Base-by-base conservation (phyloP, 2,113 vertebrate species). In the Boulengeromyrus knoepffleri region DNA sequence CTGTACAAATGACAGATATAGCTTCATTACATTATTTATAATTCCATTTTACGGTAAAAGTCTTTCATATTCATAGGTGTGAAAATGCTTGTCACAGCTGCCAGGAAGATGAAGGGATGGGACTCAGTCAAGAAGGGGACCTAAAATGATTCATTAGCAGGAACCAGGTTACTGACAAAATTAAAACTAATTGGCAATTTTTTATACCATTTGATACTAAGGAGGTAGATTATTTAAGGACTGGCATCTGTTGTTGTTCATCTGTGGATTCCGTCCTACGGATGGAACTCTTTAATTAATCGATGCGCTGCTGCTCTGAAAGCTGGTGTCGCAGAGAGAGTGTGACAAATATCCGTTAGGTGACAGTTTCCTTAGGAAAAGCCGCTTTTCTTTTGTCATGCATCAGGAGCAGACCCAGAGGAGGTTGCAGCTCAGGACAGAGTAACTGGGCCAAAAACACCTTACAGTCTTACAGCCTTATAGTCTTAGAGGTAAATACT, bases 211-310 rank as follows among this genome's bases (percentile, higher is more conserved):
- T 77, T 77, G 31, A 77, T 77, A 17, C 70, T 77, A 77, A 77
- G 70, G 36, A 77, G 70, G 70, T 42, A 42, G 6, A 80, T 42
- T 17, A 80, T 80, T 39, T 80, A n/a, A 70, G 62, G 9, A 80
- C 74, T 42, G 74, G 74, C 74, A 80, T 80, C 74, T 80, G 74
- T 19, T 80, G 74, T 80, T 80, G 74, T 80, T 42, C 74, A 80
- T 80, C 74, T 80, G 31, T 42, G n/a, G 17, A 42, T 17, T 77
- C 70, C 13, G 31, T 39, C 31, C 70, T 42, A 19, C 1, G 36
- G 39, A 80, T n/a, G 74, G 31, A 17, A 36, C 70, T 77, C 31
- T 77, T 39, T 42, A 80, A 80, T 80, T 39, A 80, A 36, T 80
- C 13, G 17, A 36, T 19, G 36, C 6, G 36, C 13, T 80, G 31